Evolutionary conservation across 2,797 vertebrate species (phyloP), one percentile per base, ranked within the genome.

Genomic region (Malacoraja senta): DNA sequence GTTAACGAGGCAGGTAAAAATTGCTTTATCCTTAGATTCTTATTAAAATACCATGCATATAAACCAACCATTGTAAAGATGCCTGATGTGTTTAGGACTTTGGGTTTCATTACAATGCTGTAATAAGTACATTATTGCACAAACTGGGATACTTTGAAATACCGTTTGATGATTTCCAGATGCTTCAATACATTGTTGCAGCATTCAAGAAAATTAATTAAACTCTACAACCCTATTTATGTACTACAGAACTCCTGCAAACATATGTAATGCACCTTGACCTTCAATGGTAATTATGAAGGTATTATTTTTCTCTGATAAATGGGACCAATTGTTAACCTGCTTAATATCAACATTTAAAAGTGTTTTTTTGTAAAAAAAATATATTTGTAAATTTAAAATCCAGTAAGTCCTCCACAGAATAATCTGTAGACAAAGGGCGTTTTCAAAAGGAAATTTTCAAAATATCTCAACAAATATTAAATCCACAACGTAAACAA

Each of bases 401-500:
- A 58, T n/a, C 38, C 13, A 58, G 35, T 58, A 76, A 32, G 21
- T 68, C 24, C 29, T 38, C 15, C n/a, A 72, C 88, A 91, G 58
- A 53, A 44, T 71, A 92, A 10, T 19, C 8, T 91, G 35, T 8
- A n/a, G 71, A 76, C 38, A 92, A 26, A 76, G 68, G 72, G 90
- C 71, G 24, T 76, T 92, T 92, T 92, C 71, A 76, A 72, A 74
- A 92, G 90, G 90, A 92, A 92, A 92, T 76, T 29, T 76, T 92
- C 90, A 72, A 91, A 91, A 74, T 44, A 91, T 44, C 72, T 74
- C 35, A 72, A 72, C n/a, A 76, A 74, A 92, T 71, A 58, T 76
- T 24, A 92, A 92, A 76, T 92, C 35, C 38, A 53, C n/a, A 92
- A 76, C 53, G 90, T 26, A 76, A 68, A 68, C 44, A 3, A n/a